These are phyloP conservation scores for Conomelus anceps DNA, from an alignment of 2,888 invertebrate genomes.

Conservation along the genomic window DNA sequence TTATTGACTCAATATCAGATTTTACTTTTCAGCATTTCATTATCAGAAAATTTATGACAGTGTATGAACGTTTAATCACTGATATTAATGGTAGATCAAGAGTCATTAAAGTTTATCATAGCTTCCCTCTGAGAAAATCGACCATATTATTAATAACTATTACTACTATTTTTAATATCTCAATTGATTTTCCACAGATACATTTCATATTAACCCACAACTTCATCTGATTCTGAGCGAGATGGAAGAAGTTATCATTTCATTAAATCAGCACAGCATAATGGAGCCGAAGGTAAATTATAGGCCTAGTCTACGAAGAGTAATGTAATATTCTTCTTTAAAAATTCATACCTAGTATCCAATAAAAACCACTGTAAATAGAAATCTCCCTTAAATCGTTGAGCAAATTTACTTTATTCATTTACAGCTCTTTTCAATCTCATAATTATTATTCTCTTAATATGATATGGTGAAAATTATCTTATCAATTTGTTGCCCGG, in stretches of 20 bases:
- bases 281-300: slow-evolving; percentile 76
- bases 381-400: no score
- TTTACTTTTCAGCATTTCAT: no score
- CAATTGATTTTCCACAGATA: slow-evolving; percentile 50
- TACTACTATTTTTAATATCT: neutral
- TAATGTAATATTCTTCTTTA: neutral
- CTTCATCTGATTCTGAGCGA: slow-evolving; percentile 71
- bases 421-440: no score
- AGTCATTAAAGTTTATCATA: no score
- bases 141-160: no score
- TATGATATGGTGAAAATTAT: no score
- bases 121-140: no score
- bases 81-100: neutral
- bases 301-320: neutral
- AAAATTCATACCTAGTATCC: neutral
- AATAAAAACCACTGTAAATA: no score
- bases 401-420: no score
- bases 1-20: no score
- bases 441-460: no score
- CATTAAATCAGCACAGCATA: slow-evolving; percentile 81
- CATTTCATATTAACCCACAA: slow-evolving; percentile 90
- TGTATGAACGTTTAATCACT: neutral
- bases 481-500: no score
- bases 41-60: neutral
- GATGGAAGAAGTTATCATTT: slow-evolving; percentile 74